These are phyloP conservation scores for Eupithecia centaureata DNA, from an alignment of 2,888 invertebrate genomes.

Conservation along the genomic window DNA sequence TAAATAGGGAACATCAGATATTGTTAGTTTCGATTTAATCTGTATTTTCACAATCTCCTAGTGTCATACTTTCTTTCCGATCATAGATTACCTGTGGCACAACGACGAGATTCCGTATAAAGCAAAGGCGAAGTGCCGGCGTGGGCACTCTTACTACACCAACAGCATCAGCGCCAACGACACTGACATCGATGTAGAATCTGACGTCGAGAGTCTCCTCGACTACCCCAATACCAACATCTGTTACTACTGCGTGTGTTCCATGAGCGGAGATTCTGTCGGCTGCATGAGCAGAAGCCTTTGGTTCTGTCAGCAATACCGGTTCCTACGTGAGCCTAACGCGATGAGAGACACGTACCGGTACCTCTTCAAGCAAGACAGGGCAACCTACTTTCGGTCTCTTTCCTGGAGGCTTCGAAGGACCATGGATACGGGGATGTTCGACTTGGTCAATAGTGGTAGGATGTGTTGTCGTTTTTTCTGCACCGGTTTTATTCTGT, in stretches of 20 bases:
- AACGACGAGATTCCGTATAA: conserved; percentile 73
- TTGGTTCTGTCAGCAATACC: conserved; percentile 67
- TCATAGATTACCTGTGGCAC: conserved; percentile 74
- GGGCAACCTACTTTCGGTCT: conserved; percentile 66
- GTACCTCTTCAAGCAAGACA: conserved; percentile 59
- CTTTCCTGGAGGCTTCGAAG: conserved; percentile 68
- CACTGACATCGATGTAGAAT: conserved; percentile 58
- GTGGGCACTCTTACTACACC: conserved; percentile 69
- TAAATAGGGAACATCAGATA: background rate
- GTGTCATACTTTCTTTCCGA: conserved; percentile 13
- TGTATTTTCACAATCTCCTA: background rate
- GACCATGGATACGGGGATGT: conserved; percentile 69
- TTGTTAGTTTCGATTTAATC: background rate
- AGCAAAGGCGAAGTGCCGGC: conserved; percentile 58
- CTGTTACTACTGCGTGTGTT: conserved; percentile 71
- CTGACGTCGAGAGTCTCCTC: conserved; percentile 57
- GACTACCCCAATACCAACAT: conserved; percentile 53
- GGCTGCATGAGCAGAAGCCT: conserved; percentile 60
- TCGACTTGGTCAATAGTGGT: conserved; percentile 57
- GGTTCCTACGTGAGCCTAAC: conserved; percentile 48
- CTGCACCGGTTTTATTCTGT: conserved; percentile 40
- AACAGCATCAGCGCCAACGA: conserved; percentile 62
- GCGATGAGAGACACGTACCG: conserved; percentile 56
- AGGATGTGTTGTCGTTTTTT: conserved; percentile 30
- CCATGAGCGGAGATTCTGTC: conserved; percentile 48